These are phyloP conservation scores for Geopemphigus sp. DNA, from an alignment of 1,140 invertebrate genomes.

Conservation along the genomic window DNA sequence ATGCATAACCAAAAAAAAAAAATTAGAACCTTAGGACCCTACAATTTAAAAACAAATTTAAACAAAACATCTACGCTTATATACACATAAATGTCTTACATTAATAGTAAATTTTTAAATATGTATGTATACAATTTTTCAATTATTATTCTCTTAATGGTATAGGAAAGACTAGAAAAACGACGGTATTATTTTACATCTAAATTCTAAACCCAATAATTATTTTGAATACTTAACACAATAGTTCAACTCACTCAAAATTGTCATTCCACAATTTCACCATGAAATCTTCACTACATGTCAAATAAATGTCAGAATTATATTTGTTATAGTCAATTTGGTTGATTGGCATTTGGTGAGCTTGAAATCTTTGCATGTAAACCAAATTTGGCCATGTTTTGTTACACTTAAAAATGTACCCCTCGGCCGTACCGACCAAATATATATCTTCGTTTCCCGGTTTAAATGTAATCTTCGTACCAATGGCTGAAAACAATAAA, in stretches of 20 bases:
- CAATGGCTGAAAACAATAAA: slow-evolving; percentile 65
- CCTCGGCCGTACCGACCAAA: slow-evolving; percentile 88
- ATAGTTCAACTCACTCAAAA: slow-evolving; percentile 45
- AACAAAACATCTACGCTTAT: no score
- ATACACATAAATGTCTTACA: no score
- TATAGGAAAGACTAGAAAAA: no score
- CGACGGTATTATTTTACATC: no score
- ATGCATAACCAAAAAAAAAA: no score
- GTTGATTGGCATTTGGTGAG: slow-evolving; percentile 86
- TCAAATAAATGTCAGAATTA: slow-evolving; percentile 82
- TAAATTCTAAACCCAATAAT: no score
- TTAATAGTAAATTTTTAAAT: no score
- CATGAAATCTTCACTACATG: slow-evolving; percentile 88
- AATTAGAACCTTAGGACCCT: no score
- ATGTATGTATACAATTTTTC: no score
- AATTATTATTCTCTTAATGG: no score
- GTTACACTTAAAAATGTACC: slow-evolving; percentile 87
- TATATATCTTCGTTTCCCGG: slow-evolving; percentile 75
- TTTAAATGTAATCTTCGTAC: slow-evolving; percentile 84
- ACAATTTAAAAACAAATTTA: no score
- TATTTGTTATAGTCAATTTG: slow-evolving; percentile 84
- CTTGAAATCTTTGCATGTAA: slow-evolving; percentile 73
- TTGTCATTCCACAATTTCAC: slow-evolving; percentile 92
- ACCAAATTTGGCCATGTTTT: slow-evolving; percentile 67
- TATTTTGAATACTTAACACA: no score